A percentile compares a stretch with the other conserved stretches of the same genome.
These are phyloP conservation scores for Beroe ovata DNA, from an alignment of 37 sponge, comb jelly and placozoan species.

Conservation along the genomic window DNA sequence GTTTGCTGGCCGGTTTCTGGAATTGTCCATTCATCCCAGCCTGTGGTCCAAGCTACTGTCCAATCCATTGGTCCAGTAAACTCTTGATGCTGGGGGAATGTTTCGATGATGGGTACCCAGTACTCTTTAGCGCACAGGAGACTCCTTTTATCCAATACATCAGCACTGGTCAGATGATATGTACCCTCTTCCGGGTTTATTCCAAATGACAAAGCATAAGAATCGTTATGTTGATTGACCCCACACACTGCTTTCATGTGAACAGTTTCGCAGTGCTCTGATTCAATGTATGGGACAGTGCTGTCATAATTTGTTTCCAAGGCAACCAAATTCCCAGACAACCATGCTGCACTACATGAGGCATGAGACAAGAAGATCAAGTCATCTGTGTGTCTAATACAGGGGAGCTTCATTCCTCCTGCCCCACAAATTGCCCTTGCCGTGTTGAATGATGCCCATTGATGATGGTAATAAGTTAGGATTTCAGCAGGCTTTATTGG, in stretches of 20 bases:
- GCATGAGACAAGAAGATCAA: background rate
- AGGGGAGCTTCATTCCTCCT: background rate
- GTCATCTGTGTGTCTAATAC: background rate
- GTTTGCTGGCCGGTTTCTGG: background rate
- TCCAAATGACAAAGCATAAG: background rate
- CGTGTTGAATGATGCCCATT: background rate
- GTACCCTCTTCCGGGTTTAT: background rate
- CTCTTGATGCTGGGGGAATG: background rate
- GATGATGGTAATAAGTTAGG: background rate
- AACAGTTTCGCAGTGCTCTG: background rate
- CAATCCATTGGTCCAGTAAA: no score
- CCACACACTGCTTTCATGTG: background rate
- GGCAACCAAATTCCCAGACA: background rate
- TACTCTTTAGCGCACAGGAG: background rate
- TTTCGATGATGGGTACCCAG: background rate
- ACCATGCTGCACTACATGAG: background rate
- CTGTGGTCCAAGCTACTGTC: no score
- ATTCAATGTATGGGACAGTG: background rate
- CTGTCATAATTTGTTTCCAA: background rate
- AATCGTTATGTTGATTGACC: background rate
- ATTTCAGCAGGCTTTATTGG: conserved; percentile 20
- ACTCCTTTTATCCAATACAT: background rate
- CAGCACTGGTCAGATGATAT: background rate
- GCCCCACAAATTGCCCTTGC: background rate
- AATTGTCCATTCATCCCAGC: background rate